phyloP scores from a whole-genome alignment of 2,797 vertebrate species.

The Picus viridis region DNA sequence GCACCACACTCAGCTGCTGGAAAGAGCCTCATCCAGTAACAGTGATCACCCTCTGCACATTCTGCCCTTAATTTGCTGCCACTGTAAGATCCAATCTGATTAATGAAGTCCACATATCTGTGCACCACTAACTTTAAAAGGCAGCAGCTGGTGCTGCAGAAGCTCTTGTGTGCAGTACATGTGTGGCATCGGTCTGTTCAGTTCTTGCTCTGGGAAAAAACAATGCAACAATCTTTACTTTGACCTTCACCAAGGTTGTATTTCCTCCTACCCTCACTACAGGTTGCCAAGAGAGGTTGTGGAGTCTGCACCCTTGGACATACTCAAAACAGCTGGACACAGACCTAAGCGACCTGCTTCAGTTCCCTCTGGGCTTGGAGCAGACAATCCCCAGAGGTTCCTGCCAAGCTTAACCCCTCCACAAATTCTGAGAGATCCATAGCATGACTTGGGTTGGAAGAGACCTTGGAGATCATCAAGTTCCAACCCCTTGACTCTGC shows the following conservation, averaged over 20 bases:
- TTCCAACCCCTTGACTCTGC: neutral
- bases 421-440: neutral
- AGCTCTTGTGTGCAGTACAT: neutral
- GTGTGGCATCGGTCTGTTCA: neutral
- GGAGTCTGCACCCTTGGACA: neutral
- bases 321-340: neutral
- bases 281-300: neutral
- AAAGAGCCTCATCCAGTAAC: neutral
- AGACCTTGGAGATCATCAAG: no score
- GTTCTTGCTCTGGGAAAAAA: neutral
- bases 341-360: neutral
- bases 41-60: neutral
- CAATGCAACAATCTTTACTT: neutral
- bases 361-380: neutral
- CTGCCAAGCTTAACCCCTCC: neutral
- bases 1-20: neutral
- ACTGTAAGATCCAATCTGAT: neutral
- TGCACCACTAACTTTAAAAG: neutral
- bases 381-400: neutral
- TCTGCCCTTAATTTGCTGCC: neutral
- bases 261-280: neutral
- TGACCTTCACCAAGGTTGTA: neutral
- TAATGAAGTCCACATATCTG: neutral
- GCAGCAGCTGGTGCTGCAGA: neutral
- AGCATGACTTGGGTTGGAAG: no score